A percentile compares a stretch with the other conserved stretches of the same genome.
These are phyloP conservation scores for Cheumatopsyche charites DNA, from an alignment of 1,140 invertebrate genomes.

Conservation along the genomic window DNA sequence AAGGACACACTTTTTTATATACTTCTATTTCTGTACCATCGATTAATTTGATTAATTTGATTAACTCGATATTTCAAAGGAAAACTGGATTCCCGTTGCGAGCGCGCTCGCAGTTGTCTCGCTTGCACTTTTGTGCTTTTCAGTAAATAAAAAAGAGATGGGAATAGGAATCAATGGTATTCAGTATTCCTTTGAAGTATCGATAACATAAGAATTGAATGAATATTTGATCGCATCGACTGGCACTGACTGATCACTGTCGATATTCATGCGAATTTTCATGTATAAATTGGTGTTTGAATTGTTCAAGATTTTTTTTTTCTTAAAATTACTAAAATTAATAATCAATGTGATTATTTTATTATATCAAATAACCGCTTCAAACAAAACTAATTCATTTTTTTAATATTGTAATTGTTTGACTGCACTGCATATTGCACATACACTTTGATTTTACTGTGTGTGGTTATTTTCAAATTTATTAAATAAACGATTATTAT, in stretches of 20 bases:
- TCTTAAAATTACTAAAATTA: background rate
- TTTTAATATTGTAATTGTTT: background rate
- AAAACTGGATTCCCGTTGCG: too few relatives aligned
- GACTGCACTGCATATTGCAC: background rate
- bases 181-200: too few relatives aligned
- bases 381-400: background rate
- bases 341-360: background rate
- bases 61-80: constrained; percentile 14
- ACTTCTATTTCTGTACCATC: constrained; percentile 36
- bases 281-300: constrained; percentile 27
- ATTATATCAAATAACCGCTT: constrained; percentile 11
- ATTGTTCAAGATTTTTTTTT: background rate
- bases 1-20: constrained; percentile 53
- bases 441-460: background rate
- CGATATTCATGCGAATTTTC: too few relatives aligned
- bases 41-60: constrained; percentile 29
- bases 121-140: background rate
- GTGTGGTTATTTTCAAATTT: background rate
- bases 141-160: too few relatives aligned
- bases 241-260: too few relatives aligned
- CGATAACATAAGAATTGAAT: too few relatives aligned
- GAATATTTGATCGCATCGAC: too few relatives aligned
- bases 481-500: background rate
- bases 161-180: too few relatives aligned
- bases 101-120: background rate